Conservation (phyloP, 1,140 invertebrate genomes). For the Chelonus insularis region DNA sequence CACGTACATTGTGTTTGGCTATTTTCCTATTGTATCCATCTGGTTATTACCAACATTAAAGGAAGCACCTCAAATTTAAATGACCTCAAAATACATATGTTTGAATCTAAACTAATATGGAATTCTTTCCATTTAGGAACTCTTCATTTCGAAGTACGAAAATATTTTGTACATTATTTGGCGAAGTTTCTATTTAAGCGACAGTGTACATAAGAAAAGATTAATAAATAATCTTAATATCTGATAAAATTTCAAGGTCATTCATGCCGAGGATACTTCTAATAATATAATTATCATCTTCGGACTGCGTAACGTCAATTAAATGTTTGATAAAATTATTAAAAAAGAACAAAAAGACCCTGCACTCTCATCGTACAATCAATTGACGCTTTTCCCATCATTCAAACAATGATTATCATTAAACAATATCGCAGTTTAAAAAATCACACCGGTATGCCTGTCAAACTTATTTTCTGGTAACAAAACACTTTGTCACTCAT, state of each 20-base stretch:
- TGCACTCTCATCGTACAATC: background rate
- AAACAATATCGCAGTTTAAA: conserved; percentile 23
- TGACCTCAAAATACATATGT: too few species aligned
- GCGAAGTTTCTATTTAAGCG: too few species aligned
- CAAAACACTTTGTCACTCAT: conserved; percentile 23
- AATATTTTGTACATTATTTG: too few species aligned
- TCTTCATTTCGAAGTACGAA: too few species aligned
- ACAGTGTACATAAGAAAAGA: too few species aligned
- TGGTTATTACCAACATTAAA: background rate
- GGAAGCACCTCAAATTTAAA: too few species aligned
- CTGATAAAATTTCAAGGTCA: background rate
- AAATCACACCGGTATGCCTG: conserved; percentile 7
- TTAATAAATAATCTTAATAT: too few species aligned
- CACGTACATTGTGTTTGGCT: conserved; percentile 10
- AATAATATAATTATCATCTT: background rate
- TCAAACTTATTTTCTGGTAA: conserved; percentile 9
- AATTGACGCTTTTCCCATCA: conserved; percentile 14
- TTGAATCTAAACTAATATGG: too few species aligned
- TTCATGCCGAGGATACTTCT: background rate
- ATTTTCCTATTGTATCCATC: conserved; percentile 2
- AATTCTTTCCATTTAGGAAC: too few species aligned
- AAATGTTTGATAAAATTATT: conserved; percentile 1
- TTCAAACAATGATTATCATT: conserved; percentile 21
- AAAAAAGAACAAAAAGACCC: conserved; percentile 11
- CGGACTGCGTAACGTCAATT: conserved; percentile 5